Conservation (phyloP, 1,140 invertebrate genomes). For the Lordiphosa clarofinis region DNA sequence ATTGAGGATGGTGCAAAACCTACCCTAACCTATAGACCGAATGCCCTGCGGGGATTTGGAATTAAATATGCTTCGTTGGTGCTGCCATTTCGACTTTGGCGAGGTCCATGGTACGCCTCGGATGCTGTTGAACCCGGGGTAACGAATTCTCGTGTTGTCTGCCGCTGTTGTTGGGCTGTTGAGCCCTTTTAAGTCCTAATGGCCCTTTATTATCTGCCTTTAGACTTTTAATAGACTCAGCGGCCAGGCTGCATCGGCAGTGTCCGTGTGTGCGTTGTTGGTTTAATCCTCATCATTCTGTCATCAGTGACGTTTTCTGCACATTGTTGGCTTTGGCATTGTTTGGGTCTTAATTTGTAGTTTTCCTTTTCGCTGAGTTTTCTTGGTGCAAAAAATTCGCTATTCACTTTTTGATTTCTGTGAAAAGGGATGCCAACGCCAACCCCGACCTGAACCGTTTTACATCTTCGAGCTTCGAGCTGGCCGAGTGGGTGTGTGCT, state of each 20-base stretch:
- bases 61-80: constrained; percentile 78
- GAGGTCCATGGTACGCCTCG: constrained; percentile 47
- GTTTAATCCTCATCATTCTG: constrained; percentile 79
- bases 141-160: constrained; percentile 52
- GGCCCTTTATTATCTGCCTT: constrained; percentile 79
- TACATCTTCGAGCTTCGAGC: constrained; percentile 41
- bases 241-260: constrained; percentile 35
- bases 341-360: constrained; percentile 70
- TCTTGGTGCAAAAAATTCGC: constrained; percentile 32
- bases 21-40: constrained; percentile 54
- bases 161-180: constrained; percentile 48
- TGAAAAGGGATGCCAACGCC: constrained; percentile 8
- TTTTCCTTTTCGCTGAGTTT: constrained; percentile 49
- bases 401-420: constrained; percentile 62
- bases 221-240: constrained; percentile 79
- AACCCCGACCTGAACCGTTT: constrained; percentile 35
- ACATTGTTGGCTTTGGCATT: constrained; percentile 67
- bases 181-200: constrained; percentile 79
- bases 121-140: constrained; percentile 53
- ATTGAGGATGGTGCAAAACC: constrained; percentile 50
- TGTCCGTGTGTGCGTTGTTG: constrained; percentile 37
- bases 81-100: constrained; percentile 75
- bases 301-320: constrained; percentile 79
- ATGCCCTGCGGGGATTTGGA: constrained; percentile 66
- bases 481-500: constrained; percentile 20